These are phyloP conservation scores for Numenius phaeopus DNA, from an alignment of 2,797 vertebrate genomes.

Conservation along the genomic window DNA sequence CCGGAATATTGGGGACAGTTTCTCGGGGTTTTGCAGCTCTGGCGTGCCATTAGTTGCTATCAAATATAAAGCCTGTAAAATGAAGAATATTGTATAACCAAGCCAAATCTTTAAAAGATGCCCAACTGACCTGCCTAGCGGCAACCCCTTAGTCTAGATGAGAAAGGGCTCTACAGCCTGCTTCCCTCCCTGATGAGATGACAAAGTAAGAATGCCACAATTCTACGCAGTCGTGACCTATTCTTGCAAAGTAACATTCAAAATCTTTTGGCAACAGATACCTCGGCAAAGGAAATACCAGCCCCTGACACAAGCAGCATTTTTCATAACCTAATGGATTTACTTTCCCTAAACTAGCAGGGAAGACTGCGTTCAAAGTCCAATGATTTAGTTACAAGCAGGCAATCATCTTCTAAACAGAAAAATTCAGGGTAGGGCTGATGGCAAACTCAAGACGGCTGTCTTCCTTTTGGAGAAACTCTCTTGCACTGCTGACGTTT, in stretches of 20 bases:
- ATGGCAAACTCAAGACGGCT: background rate
- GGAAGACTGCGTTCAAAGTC: background rate
- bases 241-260: background rate
- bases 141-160: background rate
- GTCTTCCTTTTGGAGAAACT: background rate
- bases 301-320: background rate
- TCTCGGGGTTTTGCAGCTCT: conserved; percentile 97
- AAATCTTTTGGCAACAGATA: background rate
- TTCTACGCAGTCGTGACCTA: background rate
- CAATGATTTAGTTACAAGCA: background rate
- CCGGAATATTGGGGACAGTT: conserved; percentile 94
- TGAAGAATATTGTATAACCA: background rate
- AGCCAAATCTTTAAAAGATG: background rate
- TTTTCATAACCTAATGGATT: background rate
- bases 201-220: background rate
- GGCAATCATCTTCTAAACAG: background rate
- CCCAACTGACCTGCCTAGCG: background rate
- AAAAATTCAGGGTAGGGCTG: background rate
- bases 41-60: conserved; percentile 98
- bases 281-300: background rate
- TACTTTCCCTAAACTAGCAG: background rate
- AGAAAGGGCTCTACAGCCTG: background rate
- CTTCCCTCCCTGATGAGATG: background rate
- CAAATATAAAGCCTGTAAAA: conserved; percentile 92
- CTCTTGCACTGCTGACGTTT: background rate